These are phyloP conservation scores for Columba janthina DNA, from an alignment of 2,113 vertebrate genomes.

Conservation along the genomic window DNA sequence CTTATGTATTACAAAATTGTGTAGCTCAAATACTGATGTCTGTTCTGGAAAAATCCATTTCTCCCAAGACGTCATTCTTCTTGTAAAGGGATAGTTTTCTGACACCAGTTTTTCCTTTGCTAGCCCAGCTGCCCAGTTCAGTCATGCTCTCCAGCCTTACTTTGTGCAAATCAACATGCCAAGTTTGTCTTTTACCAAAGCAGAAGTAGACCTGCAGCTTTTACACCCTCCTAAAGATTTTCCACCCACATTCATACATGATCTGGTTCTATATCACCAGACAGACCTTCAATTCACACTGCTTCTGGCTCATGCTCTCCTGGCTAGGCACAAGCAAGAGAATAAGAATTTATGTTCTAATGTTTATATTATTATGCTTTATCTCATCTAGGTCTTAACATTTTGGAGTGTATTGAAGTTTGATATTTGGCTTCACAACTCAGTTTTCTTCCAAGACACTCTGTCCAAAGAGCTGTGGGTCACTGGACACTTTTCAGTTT, in stretches of 20 bases:
- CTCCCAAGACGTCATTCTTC: neutral
- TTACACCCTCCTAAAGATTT: neutral
- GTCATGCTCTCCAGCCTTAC: neutral
- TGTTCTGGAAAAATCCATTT: neutral
- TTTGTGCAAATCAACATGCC: neutral
- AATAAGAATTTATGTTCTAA: neutral
- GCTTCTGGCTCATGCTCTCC: neutral
- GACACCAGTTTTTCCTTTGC: neutral
- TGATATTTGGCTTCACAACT: neutral
- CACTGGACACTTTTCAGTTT: neutral
- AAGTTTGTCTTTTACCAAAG: neutral
- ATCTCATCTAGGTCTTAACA: neutral
- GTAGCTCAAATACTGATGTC: neutral
- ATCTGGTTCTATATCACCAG: neutral
- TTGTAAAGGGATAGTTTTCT: neutral
- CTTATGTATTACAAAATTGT: accelerated
- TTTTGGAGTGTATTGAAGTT: neutral
- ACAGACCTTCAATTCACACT: neutral
- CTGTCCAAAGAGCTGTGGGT: neutral
- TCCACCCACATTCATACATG: neutral
- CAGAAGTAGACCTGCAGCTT: neutral
- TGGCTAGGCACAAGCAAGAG: neutral
- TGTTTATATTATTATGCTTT: neutral
- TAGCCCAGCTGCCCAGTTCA: neutral
- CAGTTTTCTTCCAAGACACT: neutral